Evolutionary conservation across 2,113 vertebrate species (phyloP).

Genomic region (Bothrops jararaca): DNA sequence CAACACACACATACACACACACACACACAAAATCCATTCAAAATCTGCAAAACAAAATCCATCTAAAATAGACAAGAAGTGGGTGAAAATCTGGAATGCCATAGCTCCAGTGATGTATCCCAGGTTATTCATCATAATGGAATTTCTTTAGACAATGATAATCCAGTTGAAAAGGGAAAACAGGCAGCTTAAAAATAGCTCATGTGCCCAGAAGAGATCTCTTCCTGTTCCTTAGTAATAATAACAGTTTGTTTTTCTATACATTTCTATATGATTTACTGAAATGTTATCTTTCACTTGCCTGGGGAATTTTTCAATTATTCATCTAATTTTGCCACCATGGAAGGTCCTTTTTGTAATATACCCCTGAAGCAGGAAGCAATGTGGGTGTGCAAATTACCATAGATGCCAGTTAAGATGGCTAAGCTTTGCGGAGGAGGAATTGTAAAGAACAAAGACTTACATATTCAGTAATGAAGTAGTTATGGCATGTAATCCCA

Average conservation of each 20-base stretch:
- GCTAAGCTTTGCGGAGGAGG: slow-evolving; percentile 38
- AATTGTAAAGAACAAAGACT: slow-evolving; percentile 46
- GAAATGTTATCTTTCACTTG: background rate
- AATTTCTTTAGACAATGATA: too few species aligned
- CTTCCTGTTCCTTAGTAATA: background rate
- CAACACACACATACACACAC: too few species aligned
- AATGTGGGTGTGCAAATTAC: slow-evolving; percentile 32
- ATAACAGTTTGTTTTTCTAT: background rate
- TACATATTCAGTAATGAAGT: background rate
- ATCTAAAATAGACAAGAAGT: background rate
- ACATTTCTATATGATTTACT: background rate
- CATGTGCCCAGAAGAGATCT: background rate
- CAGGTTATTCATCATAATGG: background rate
- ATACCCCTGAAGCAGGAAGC: slow-evolving; percentile 36
- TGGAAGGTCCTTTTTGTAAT: slow-evolving; percentile 34
- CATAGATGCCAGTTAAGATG: slow-evolving; percentile 48
- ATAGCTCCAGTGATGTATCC: background rate
- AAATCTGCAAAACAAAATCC: background rate
- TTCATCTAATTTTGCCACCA: slow-evolving; percentile 34
- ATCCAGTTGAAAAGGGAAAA: background rate
- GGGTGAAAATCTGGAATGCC: background rate
- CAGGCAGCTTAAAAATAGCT: background rate
- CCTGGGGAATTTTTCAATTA: background rate
- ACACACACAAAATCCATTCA: background rate
- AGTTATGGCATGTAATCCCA: background rate